A percentile compares a stretch with the other conserved stretches of the same genome.
phyloP scores from a whole-genome alignment of 92 coral and sea anemone genomes.

The Micromussa lordhowensis region DNA sequence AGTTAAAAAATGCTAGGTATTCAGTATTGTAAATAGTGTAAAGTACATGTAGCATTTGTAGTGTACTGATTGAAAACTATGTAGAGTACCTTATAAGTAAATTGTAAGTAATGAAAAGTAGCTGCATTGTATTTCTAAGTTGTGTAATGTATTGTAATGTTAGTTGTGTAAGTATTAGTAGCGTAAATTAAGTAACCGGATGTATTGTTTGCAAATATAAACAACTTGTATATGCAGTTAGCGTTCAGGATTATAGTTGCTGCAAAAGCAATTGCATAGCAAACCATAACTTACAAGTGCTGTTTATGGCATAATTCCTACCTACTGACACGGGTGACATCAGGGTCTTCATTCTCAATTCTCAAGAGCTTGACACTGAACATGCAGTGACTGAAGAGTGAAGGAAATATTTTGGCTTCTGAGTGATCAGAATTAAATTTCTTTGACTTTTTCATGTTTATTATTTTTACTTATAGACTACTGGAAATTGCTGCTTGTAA shows the following conservation, averaged over 20 bases:
- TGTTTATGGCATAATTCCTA: slow-evolving; percentile 29
- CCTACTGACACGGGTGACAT: slow-evolving; percentile 97
- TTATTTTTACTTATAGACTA: neutral
- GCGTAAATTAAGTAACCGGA: too few species aligned
- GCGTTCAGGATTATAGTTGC: neutral
- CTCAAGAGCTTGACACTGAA: slow-evolving; percentile 84
- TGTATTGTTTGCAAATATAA: too few species aligned
- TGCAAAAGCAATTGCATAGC: neutral
- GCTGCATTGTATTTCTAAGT: neutral
- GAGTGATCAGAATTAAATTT: neutral
- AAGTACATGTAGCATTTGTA: too few species aligned
- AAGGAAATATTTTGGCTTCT: neutral
- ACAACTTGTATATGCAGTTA: too few species aligned
- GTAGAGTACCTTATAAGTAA: too few species aligned
- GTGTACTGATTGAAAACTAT: too few species aligned
- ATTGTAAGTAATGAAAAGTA: neutral
- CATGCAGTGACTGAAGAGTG: slow-evolving; percentile 82
- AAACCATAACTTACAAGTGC: neutral
- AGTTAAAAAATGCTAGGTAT: too few species aligned
- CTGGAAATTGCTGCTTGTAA: neutral
- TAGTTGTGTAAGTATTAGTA: too few species aligned
- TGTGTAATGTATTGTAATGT: too few species aligned
- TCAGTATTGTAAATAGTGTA: too few species aligned
- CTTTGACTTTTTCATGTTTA: too few species aligned
- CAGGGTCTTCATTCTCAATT: slow-evolving; percentile 91